Evolutionary conservation across 2,888 invertebrate genomes (phyloP).

Genomic region (Selenia dentaria): DNA sequence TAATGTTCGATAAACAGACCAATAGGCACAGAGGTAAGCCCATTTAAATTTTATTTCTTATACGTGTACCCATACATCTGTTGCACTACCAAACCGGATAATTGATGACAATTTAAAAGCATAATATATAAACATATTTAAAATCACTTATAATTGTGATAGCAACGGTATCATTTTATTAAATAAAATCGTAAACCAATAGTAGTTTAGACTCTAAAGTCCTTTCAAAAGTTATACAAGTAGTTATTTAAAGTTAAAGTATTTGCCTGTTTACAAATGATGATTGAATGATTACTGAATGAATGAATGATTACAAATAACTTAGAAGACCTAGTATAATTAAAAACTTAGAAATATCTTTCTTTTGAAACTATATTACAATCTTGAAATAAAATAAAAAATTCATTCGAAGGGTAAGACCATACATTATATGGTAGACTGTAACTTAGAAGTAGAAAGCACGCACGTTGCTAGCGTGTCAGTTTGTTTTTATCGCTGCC

Average conservation of each 20-base stretch:
- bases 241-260: too few relatives aligned
- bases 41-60: slow-evolving; percentile 21
- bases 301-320: too few relatives aligned
- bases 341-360: slow-evolving; percentile 21
- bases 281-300: too few relatives aligned
- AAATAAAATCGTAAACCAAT: too few relatives aligned
- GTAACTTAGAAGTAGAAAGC: slow-evolving; percentile 46
- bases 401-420: slow-evolving; percentile 16
- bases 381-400: slow-evolving; percentile 23
- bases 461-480: slow-evolving; percentile 52
- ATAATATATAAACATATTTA: too few relatives aligned
- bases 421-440: slow-evolving; percentile 37
- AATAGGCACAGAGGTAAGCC: slow-evolving; percentile 99
- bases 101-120: too few relatives aligned
- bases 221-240: too few relatives aligned
- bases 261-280: too few relatives aligned
- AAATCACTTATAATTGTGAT: too few relatives aligned
- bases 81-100: too few relatives aligned
- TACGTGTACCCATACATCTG: not conserved
- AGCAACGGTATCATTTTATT: too few relatives aligned
- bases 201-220: too few relatives aligned
- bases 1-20: slow-evolving; percentile 99
- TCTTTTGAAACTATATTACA: slow-evolving; percentile 11
- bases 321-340: slow-evolving; percentile 16
- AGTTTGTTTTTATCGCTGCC: slow-evolving; percentile 52